Base-by-base conservation (phyloP, 1,140 invertebrate species). In the Pseudomyrmex gracilis region DNA sequence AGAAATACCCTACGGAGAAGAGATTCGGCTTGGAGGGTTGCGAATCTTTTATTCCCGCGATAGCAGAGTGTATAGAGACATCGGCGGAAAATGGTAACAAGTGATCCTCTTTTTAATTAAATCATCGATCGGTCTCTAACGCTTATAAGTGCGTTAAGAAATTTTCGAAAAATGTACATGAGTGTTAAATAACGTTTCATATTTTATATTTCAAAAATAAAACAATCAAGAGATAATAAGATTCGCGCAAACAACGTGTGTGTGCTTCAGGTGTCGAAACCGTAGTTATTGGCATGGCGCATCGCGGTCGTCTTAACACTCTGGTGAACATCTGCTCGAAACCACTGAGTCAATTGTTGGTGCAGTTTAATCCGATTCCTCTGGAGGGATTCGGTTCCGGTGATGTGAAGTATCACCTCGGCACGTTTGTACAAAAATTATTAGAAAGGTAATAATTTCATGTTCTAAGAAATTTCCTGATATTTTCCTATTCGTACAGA, bases 331-430 rank as follows among this genome's bases (percentile, higher is more conserved):
- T 99, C 1, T 98, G 97, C 86, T 95, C 97, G 7, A 98, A 98
- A 91, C 97, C 98, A 7, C 91, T 99, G 61, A 95, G 96, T 57
- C 97, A 98, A 88, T 96, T 99, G 57, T 97, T 99, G 87, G 96
- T 96, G 2, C 98, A 99, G 92, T 99, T 99, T 91, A 90, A 91
- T 73, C 87, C 92, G 2, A 63, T 93, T 5, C 10, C 87, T 13
- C 4, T 93, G 0, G 91, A 93, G 17, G 93, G 95, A 78, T 86
- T 97, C 94, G 98, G 97, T 61, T 98, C 97, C 5, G 98, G 98
- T n/a, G 98, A 99, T 93, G 98, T 99, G 0, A 99, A 99, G 91
- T 99, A 99, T 93, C 98, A 99, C 94, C 95, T 99, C 88, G 98
- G 98, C 8, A 97, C 97, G 51, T 97, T 96, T 90, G 96, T 97